These are phyloP conservation scores for Choristoneura fumiferana DNA, from an alignment of 1,140 invertebrate species.

Conservation along the genomic window DNA sequence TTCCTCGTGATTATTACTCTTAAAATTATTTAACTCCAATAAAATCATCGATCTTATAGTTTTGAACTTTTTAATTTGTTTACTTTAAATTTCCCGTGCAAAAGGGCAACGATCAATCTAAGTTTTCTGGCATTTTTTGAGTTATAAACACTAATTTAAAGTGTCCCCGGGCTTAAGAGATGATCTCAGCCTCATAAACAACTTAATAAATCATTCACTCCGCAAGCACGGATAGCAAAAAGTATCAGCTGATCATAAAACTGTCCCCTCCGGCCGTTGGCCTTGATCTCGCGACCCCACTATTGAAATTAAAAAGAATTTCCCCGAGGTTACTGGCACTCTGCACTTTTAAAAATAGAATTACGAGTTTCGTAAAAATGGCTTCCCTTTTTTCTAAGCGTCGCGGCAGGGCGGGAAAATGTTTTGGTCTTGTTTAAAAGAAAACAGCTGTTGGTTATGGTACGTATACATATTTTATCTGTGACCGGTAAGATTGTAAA, in stretches of 20 bases:
- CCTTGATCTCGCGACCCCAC: slow-evolving; percentile 70
- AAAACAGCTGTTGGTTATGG: slow-evolving; percentile 13
- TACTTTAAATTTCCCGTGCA: too few species aligned
- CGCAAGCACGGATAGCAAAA: slow-evolving; percentile 19
- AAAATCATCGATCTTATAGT: too few species aligned
- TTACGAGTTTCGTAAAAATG: slow-evolving; percentile 30
- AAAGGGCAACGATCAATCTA: too few species aligned
- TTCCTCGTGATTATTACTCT: too few species aligned
- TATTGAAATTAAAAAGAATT: slow-evolving; percentile 75
- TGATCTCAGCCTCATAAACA: slow-evolving; percentile 2
- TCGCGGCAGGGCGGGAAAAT: slow-evolving; percentile 10
- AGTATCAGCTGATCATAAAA: slow-evolving; percentile 66
- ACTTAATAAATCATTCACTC: slow-evolving; percentile 16
- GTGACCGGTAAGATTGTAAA: too few species aligned
- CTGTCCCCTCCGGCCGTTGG: slow-evolving; percentile 59
- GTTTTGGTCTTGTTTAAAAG: slow-evolving; percentile 10
- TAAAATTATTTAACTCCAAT: too few species aligned
- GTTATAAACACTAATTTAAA: too few species aligned
- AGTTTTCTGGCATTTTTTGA: too few species aligned
- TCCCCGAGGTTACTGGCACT: slow-evolving; percentile 72
- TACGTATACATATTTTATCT: too few species aligned
- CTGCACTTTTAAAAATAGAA: slow-evolving; percentile 70
- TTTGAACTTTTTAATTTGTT: too few species aligned
- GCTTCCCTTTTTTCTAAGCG: slow-evolving; percentile 19
- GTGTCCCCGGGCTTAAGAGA: too few species aligned